These are phyloP conservation scores for Gila orcuttii DNA, from an alignment of 2,113 vertebrate genomes.

Conservation along the genomic window DNA sequence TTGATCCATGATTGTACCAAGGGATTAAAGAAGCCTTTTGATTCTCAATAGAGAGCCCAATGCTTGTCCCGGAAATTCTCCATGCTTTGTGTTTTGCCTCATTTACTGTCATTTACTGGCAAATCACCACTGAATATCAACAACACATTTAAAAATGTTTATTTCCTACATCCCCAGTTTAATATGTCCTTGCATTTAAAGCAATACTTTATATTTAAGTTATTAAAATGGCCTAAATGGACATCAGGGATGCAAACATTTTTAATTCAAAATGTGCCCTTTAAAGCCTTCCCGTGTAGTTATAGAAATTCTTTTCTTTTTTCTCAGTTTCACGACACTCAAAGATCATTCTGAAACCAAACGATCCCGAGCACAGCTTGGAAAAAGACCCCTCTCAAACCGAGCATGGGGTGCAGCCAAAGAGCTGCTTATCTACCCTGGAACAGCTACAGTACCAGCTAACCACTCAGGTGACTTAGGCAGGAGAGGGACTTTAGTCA, in stretches of 20 bases:
- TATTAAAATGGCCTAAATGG: neutral
- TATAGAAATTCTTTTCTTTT: neutral
- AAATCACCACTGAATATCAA: neutral
- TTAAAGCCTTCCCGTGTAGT: neutral
- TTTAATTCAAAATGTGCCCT: neutral
- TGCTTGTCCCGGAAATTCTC: neutral
- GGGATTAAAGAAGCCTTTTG: neutral
- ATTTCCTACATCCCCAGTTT: neutral
- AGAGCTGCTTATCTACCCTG: conserved; percentile 69
- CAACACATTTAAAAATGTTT: neutral
- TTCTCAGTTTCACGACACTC: neutral
- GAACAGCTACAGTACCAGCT: conserved; percentile 76
- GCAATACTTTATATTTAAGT: neutral
- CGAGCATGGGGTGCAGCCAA: conserved; percentile 8
- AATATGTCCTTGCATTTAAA: neutral
- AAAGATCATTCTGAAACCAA: neutral
- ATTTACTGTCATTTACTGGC: neutral
- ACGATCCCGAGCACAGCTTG: neutral
- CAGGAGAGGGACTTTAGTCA: neutral
- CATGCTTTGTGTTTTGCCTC: conserved; percentile 15
- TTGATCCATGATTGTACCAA: neutral
- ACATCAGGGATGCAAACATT: neutral
- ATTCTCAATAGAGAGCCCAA: conserved; percentile 4
- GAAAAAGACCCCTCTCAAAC: conserved; percentile 25
- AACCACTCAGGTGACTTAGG: conserved; percentile 76